Base-by-base conservation (phyloP, 2,113 vertebrate species). In the Hoplias malabaricus region DNA sequence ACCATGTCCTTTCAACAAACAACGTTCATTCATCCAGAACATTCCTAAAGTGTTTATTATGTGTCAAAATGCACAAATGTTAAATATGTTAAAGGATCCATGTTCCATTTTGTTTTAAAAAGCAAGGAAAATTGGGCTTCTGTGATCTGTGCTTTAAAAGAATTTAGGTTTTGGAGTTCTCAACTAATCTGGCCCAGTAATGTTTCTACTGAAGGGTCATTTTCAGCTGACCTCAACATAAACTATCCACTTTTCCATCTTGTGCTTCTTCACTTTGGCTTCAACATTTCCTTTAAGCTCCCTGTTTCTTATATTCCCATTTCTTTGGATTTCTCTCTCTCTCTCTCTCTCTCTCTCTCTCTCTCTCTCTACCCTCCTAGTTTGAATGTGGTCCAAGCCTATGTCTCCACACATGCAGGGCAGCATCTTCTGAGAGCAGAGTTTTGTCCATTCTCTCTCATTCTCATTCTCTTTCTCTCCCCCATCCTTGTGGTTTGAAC, bases 391-490 rank as follows among this genome's bases (percentile, higher is more conserved):
- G 87, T 91, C 93, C 93, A 94, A 91, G 87, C 90, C 92, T 88
- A 91, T 92, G 93, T 92, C 91, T 94, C 94, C 93, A 92, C 91
- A 93, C 90, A 92, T 90, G 92, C 92, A 94, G 90, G 92, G 93
- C 90, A 75, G 88, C 88, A 90, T 81, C 90, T 90, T 82, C 90
- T 90, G 88, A 92, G 92, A 93, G 88, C 92, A 92, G 92, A 93
- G 88, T 91, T 90, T 82, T 90, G 90, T 93, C 92, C 92, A 91
- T 86, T 89, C 91, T 87, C 90, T 92, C 86, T 90, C 91, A 85
- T 90, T 89, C 91, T 89, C 88, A 91, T 91, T 90, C 88, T 85
- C 89, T 53, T 21, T 53, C 16, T 40, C 54, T 67, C 66, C 90
- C 87, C 87, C 81, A 86, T 87, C 82, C 85, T 86, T 92, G 93